A percentile compares a stretch with the other conserved stretches of the same genome.
Evolutionary conservation across 2,113 vertebrate species (phyloP).

Genomic region (Mus musculus): DNA sequence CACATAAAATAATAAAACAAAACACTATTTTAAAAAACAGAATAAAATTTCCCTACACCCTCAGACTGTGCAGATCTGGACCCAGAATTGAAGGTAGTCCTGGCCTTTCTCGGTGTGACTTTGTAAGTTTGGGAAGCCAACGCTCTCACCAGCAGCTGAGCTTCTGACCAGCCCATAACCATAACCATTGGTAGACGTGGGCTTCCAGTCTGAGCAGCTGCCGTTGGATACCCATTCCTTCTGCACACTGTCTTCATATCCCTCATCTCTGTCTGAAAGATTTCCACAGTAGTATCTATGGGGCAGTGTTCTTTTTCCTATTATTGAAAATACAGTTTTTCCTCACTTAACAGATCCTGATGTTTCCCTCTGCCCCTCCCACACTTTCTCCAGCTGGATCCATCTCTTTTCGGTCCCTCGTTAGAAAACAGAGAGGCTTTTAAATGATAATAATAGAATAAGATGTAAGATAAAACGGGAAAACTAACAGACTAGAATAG

Average conservation of each 20-base stretch:
- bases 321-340: not conserved
- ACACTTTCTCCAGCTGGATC: not conserved
- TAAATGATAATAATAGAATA: not conserved
- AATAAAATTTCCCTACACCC: not conserved
- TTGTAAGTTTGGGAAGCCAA: not conserved
- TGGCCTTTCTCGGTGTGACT: too few species aligned
- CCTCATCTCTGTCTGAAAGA: not conserved
- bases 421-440: not conserved
- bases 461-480: not conserved
- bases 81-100: not conserved
- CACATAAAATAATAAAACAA: not conserved
- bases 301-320: not conserved
- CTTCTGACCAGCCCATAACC: not conserved
- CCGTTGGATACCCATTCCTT: accelerated
- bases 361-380: not conserved
- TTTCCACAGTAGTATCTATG: not conserved
- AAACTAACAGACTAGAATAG: not conserved
- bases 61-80: too few species aligned
- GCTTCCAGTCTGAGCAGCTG: not conserved
- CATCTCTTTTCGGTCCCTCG: not conserved
- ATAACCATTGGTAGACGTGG: not conserved
- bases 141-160: too few species aligned
- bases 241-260: too few species aligned
- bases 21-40: not conserved
- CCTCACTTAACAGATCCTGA: not conserved